Base-by-base conservation (phyloP, 2,888 invertebrate species). In the Pherbina coryleti region DNA sequence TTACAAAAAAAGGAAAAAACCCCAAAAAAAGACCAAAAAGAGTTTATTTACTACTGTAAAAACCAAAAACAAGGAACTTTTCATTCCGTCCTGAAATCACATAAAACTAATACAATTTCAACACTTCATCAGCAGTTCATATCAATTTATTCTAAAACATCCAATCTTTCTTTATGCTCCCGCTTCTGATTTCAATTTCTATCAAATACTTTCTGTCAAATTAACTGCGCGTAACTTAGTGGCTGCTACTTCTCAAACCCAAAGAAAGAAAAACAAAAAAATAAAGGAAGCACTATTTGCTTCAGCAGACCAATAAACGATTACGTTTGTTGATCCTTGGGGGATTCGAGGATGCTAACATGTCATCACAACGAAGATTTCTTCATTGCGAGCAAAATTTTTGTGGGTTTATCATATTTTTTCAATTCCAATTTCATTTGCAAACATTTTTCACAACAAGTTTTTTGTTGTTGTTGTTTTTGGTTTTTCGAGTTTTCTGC, bases 201-300 rank as follows among this genome's bases (percentile, higher is more conserved):
- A 73, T 73, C 49, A 73, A 73, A 44, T 28, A 62, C 17, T 62
- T 62, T 49, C 34, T 73, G 73, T 62, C 62, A 62, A 73, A 73
- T 72, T 72, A 72, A 72, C 72, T 72, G 72, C 55, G 72, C 60
- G 72, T 60, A 72, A 72, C 60, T 72, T 25, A 72, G 25, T 14
- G 14, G 19, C 3, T 37, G 22, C 57, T 22, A 22, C 22, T 11
- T 22, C 69, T 22, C 17, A 11, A 37, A 67, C 51, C 11, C 69
- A 28, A 28, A 25, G 3, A 25, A 22, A 53, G 7, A 53, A 17
- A 55, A 22, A 55, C 34, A 7, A n/a, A 25, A 55, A n/a, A 19
- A 8, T 19, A 7, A 19, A 8, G 8, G 22, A n/a, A 28, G n/a
- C 17, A 3, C 31, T 28, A 22, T 51, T 51, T 51, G 37, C 49